phyloP scores from a whole-genome alignment of 1,140 invertebrate genomes.

The Drosophila orosa region DNA sequence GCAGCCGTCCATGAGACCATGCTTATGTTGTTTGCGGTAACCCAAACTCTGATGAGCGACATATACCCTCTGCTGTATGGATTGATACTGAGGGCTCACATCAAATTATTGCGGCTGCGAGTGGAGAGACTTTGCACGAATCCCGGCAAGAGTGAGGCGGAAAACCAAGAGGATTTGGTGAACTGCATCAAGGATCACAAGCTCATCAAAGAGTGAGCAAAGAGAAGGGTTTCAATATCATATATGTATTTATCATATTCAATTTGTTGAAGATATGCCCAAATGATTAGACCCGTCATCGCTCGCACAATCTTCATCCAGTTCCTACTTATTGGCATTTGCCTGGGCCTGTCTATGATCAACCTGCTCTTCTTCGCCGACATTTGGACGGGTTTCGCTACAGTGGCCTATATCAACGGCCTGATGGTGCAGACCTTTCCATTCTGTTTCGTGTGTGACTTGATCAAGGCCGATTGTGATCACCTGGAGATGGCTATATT shows the following conservation, averaged over 20 bases:
- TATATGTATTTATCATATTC: background rate
- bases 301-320: slow-evolving; percentile 40
- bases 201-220: slow-evolving; percentile 44
- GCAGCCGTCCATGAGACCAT: slow-evolving; percentile 18
- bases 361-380: slow-evolving; percentile 53
- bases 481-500: slow-evolving; percentile 33
- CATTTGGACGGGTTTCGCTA: slow-evolving; percentile 26
- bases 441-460: slow-evolving; percentile 56
- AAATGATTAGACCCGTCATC: slow-evolving; percentile 31
- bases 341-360: slow-evolving; percentile 44
- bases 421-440: slow-evolving; percentile 56
- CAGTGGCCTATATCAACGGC: slow-evolving; percentile 14
- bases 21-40: slow-evolving; percentile 4
- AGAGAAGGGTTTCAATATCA: too few species aligned
- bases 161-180: slow-evolving; percentile 31
- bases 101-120: slow-evolving; percentile 27
- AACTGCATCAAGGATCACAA: slow-evolving; percentile 54
- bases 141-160: slow-evolving; percentile 9
- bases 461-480: slow-evolving; percentile 47
- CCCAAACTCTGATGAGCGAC: slow-evolving; percentile 30
- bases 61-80: slow-evolving; percentile 32
- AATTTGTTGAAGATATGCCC: slow-evolving; percentile 9
- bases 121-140: slow-evolving; percentile 37
- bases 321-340: slow-evolving; percentile 46
- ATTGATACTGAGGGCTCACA: slow-evolving; percentile 27